Percentiles rank a stretch among this genome's conserved stretches.
Conservation (phyloP, 2,113 vertebrate species). For the Lutjanus erythropterus region DNA sequence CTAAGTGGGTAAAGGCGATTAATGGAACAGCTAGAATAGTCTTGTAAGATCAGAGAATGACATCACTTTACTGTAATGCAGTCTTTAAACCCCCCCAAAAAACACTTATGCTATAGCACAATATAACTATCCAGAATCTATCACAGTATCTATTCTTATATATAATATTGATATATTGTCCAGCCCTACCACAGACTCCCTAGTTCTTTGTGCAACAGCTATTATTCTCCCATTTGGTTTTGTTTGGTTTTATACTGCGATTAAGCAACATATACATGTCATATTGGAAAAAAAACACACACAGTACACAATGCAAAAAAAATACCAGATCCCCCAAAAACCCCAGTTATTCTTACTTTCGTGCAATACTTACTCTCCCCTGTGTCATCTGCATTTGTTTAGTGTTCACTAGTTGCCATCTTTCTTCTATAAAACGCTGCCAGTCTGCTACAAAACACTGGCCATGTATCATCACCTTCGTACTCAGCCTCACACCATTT, state of each 20-base stretch:
- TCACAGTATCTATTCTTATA: too few species aligned
- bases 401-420: constrained; percentile 39
- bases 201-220: not conserved
- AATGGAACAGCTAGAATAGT: too few species aligned
- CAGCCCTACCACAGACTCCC: not conserved
- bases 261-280: not conserved
- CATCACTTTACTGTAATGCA: too few species aligned
- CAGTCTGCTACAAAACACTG: constrained; percentile 48
- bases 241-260: constrained; percentile 1
- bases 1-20: too few species aligned
- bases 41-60: too few species aligned
- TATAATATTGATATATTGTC: too few species aligned
- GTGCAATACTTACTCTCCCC: not conserved
- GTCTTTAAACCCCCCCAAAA: too few species aligned
- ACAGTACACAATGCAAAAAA: constrained; percentile 18
- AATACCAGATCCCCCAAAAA: not conserved
- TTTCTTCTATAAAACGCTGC: constrained; percentile 51
- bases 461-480: constrained; percentile 76
- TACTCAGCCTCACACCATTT: constrained; percentile 72
- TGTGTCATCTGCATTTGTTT: constrained; percentile 65
- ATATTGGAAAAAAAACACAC: constrained; percentile 1
- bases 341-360: constrained; percentile 5
- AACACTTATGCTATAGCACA: too few species aligned
- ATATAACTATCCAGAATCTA: too few species aligned
- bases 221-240: not conserved